Percentiles rank a stretch among this genome's conserved stretches.
These are phyloP conservation scores for Graptemys geographica DNA, from an alignment of 2,797 vertebrate genomes.

Conservation along the genomic window DNA sequence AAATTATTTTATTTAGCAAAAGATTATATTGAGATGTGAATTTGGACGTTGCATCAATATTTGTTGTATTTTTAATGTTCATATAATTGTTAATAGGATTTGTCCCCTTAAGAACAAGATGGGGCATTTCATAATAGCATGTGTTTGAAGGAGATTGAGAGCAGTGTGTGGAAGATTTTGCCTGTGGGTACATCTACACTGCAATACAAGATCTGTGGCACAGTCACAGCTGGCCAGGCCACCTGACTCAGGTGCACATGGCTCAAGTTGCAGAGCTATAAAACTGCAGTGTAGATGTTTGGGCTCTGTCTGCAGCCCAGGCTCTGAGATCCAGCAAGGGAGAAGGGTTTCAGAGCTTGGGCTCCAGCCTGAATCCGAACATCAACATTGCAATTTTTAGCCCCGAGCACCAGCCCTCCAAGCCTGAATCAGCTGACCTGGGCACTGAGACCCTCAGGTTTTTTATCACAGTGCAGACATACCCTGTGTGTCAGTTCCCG, in stretches of 20 bases:
- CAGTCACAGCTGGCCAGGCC: no score
- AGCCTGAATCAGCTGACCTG: not conserved
- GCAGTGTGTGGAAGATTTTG: not conserved
- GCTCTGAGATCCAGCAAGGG: not conserved
- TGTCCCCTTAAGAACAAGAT: conserved; percentile 31
- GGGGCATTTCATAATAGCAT: not conserved
- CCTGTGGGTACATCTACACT: not conserved
- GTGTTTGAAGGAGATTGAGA: not conserved
- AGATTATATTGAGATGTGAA: not conserved
- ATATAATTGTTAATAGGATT: not conserved
- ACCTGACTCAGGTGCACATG: not conserved
- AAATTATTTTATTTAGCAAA: not conserved
- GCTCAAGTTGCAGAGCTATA: not conserved
- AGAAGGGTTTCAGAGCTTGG: not conserved
- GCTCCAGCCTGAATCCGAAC: not conserved
- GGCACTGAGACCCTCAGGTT: not conserved
- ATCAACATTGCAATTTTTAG: not conserved
- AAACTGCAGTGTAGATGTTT: not conserved
- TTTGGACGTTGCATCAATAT: not conserved
- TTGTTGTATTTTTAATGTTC: not conserved
- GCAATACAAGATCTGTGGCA: not conserved
- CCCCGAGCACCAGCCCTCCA: not conserved
- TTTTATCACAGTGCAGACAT: not conserved
- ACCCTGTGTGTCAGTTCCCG: not conserved
- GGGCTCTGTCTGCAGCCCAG: not conserved